Evolutionary conservation across 2,888 invertebrate genomes (phyloP).

Genomic region (Clostera curtula): DNA sequence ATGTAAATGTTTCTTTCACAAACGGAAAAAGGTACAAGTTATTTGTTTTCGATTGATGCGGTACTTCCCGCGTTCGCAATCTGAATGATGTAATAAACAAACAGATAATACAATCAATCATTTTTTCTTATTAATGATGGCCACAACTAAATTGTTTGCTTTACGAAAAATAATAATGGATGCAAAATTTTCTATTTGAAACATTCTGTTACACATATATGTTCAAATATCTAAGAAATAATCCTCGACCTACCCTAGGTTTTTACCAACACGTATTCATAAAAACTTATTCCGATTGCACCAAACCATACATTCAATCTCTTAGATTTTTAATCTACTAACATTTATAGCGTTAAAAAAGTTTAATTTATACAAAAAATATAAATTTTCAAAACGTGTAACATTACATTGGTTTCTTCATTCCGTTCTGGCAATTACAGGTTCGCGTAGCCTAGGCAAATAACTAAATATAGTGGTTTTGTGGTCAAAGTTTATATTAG

Average conservation of each 20-base stretch:
- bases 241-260: constrained; percentile 15
- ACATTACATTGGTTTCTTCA: constrained; percentile 3
- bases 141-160: constrained; percentile 37
- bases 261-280: constrained; percentile 18
- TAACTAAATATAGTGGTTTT: too few species aligned
- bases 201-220: constrained; percentile 15
- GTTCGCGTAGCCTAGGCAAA: too few species aligned
- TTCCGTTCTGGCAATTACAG: too few species aligned
- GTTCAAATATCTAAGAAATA: constrained; percentile 23
- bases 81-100: too few species aligned
- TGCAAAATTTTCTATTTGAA: too few species aligned
- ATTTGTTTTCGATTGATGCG: constrained; percentile 25
- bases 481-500: too few species aligned
- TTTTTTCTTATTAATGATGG: too few species aligned
- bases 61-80: too few species aligned
- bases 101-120: too few species aligned
- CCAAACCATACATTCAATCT: constrained; percentile 37
- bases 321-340: constrained; percentile 33
- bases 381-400: constrained; percentile 10
- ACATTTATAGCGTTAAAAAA: constrained; percentile 18
- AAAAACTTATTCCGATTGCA: constrained; percentile 32
- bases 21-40: constrained; percentile 22
- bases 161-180: constrained; percentile 18
- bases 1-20: constrained; percentile 15
- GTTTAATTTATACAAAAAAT: constrained; percentile 17